A percentile compares a stretch with the other conserved stretches of the same genome.
These are phyloP conservation scores for Malachius bipustulatus DNA, from an alignment of 2,888 invertebrate species.

Conservation along the genomic window DNA sequence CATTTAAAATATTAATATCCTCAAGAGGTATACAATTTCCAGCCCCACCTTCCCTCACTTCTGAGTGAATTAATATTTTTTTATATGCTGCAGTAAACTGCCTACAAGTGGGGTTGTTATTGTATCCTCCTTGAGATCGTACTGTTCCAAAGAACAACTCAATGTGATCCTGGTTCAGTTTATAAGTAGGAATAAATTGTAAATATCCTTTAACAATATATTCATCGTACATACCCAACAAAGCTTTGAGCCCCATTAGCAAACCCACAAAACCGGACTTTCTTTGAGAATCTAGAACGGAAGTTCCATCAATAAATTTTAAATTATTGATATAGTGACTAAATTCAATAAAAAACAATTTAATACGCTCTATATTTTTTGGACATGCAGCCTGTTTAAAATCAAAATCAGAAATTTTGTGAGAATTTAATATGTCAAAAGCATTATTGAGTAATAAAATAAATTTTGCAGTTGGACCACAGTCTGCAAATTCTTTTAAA, in stretches of 20 bases:
- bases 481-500: no score
- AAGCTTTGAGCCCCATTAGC: conserved; percentile 5
- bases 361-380: conserved; percentile 4
- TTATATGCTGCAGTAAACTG: no score
- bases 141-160: no score
- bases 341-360: conserved; percentile 7
- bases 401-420: conserved; percentile 14
- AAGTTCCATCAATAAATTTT: conserved; percentile 13
- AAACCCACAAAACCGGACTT: conserved; percentile 11
- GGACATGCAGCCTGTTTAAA: conserved; percentile 13
- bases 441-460: conserved; percentile 13
- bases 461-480: no score
- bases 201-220: conserved; percentile 7
- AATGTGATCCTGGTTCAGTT: conserved; percentile 9
- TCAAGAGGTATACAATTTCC: conserved; percentile 12
- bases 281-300: conserved; percentile 11
- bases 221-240: conserved; percentile 7
- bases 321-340: conserved; percentile 12
- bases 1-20: conserved; percentile 14
- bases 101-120: no score
- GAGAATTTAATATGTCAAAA: conserved; percentile 16
- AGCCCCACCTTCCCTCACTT: conserved; percentile 8
- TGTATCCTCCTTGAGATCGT: no score
- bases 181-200: conserved; percentile 8
- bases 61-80: conserved; percentile 13